Evolutionary conservation across 2,113 vertebrate species (phyloP), one percentile per base, ranked within the genome.

Genomic region (Trematocara zebra): DNA sequence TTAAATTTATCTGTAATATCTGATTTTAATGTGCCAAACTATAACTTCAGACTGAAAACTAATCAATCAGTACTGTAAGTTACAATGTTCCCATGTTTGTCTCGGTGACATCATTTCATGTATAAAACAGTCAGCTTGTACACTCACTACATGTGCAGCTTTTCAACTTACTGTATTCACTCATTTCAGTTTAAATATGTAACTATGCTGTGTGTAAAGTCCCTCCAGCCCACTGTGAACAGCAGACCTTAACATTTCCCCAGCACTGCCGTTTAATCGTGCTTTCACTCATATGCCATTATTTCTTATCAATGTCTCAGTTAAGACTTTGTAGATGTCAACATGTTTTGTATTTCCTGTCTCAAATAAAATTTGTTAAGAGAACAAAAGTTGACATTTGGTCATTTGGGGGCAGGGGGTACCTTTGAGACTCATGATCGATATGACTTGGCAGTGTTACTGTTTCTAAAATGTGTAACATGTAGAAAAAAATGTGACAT

Each of bases 291-390:
- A 85, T 67, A 15, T 72, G 78, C 47, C 76, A 51, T 49, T 85
- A 59, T 86, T 84, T 90, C 86, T 83, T 87, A 80, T 90, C 81
- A 81, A 82, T 74, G 42, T 90, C 64, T 88, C 90, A 74, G 85
- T 67, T 80, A 6, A 88, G 49, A 80, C 40, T 80, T 91, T 87
- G 82, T 83, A 87, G 80, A 7, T 49, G 15, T 88, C 14, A 31
- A 81, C 59, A 26, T 88, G 56, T 83, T 90, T 93, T 95, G 76
- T 94, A 94, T 88, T 85, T 88, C 44, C 80, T 81, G 84, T 93
- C 84, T 83, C 53, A 80, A 96, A 95, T 96, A 95, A 96, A 96
- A 40, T 78, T 80, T 89, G 40, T 81, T 90, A 78, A 80, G 40
- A 81, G 33, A 52, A 84, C 57, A 61, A 84, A 82, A 33, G 7